Evolutionary conservation across 2,797 vertebrate species (phyloP), one percentile per base, ranked within the genome.

Genomic region (Galago senegalensis): DNA sequence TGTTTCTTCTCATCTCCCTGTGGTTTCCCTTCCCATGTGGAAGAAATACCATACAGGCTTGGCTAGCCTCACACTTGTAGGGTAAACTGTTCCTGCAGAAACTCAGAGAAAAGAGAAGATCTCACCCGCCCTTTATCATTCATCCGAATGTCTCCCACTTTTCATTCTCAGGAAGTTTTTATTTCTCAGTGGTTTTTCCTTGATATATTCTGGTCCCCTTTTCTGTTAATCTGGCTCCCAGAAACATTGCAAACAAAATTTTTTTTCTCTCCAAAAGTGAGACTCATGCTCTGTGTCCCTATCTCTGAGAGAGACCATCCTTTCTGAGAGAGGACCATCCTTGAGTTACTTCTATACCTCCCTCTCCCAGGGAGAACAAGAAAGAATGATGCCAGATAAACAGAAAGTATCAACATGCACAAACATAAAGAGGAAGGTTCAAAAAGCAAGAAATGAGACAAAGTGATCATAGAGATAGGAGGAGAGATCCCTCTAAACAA

Each of bases 221-320:
- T 83, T 53, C 27, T 94, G 43, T 94, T 72, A 73, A 75, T 67
- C 46, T 77, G n/a, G 27, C n/a, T 92, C 37, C n/a, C 21, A 49
- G 49, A 83, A 77, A 53, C 27, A 40, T 9, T 72, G 37, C 31
- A 17, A 29, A 43, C 40, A 43, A 43, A 43, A 43, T 43, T 43
- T 7, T 43, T 43, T 43, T 43, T 43, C 40, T 43, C 40, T 43
- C 40, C 5, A 43, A 43, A 43, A 43, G 40, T 43, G 40, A 43
- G 40, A 43, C 40, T 3, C 4, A 7, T 43, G n/a, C 11, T 72
- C 8, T 58, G 27, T 63, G 80, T 60, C 29, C 67, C 40, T 43
- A 43, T 43, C 40, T 43, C 40, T 43, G 40, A 43, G 40, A 43
- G 40, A 43, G 40, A 43, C 40, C 40, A 43, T 43, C 40, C 40